These are phyloP conservation scores for Rana temporaria DNA, from an alignment of 2,113 vertebrate species.

Conservation along the genomic window DNA sequence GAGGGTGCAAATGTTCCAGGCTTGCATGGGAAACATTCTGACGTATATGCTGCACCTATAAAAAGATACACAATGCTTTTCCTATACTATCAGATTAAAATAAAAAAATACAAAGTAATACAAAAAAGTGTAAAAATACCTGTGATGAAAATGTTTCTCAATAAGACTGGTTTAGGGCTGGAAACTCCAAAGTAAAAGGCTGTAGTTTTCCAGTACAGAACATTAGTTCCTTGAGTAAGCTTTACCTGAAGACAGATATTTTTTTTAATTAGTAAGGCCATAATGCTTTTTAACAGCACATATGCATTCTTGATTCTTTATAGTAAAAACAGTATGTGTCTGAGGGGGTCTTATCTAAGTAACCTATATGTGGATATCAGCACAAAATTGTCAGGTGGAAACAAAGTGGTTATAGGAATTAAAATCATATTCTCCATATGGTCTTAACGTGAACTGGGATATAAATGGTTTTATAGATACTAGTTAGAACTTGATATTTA, in stretches of 20 bases:
- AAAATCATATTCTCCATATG: no score
- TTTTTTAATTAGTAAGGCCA: background rate
- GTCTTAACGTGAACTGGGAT: no score
- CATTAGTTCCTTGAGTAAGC: slow-evolving; percentile 87
- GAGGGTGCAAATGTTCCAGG: slow-evolving; percentile 82
- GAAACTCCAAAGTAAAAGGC: slow-evolving; percentile 76
- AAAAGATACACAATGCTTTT: background rate
- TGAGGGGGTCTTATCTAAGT: no score
- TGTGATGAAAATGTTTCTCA: slow-evolving; percentile 89
- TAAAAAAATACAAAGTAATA: background rate
- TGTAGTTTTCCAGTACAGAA: slow-evolving; percentile 90
- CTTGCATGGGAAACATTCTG: slow-evolving; percentile 95
- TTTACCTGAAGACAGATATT: slow-evolving; percentile 71
- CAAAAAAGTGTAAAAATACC: slow-evolving; percentile 73
- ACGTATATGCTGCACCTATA: slow-evolving; percentile 91
- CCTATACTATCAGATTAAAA: background rate
- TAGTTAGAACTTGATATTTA: no score
- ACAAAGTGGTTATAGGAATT: no score
- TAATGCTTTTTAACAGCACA: background rate
- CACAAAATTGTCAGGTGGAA: no score
- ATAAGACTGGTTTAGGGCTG: slow-evolving; percentile 83
- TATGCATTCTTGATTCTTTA: no score
- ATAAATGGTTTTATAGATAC: no score
- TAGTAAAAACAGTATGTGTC: no score
- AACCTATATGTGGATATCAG: no score